phyloP scores from a whole-genome alignment of 2,797 vertebrate genomes.

The Tragopan temminckii region DNA sequence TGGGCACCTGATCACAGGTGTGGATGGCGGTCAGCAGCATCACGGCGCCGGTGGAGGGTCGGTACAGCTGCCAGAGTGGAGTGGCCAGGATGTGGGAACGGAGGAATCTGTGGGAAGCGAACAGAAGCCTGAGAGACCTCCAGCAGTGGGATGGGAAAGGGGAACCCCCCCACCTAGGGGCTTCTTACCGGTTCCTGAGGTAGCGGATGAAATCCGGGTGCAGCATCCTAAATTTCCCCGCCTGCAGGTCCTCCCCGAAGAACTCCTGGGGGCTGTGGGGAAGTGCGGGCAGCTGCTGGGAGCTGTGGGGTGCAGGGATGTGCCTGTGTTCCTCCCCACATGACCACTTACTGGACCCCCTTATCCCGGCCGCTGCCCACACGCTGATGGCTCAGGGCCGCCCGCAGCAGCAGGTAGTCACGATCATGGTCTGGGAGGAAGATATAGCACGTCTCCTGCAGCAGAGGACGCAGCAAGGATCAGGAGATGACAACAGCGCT shows the following conservation, averaged over 20 bases:
- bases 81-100: slow-evolving; percentile 65
- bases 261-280: slow-evolving; percentile 73
- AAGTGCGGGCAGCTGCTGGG: not conserved
- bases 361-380: slow-evolving; percentile 75
- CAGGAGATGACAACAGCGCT: too few relatives aligned
- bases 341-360: not conserved
- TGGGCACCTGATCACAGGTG: slow-evolving; percentile 83
- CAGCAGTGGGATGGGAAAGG: not conserved
- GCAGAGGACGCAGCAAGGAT: not conserved
- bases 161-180: not conserved
- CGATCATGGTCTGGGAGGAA: slow-evolving; percentile 87
- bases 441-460: slow-evolving; percentile 85
- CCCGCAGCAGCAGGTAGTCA: slow-evolving; percentile 86
- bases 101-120: slow-evolving; percentile 79
- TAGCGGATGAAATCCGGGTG: slow-evolving; percentile 88
- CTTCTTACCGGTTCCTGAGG: slow-evolving; percentile 85
- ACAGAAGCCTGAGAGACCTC: not conserved
- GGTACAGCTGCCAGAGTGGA: slow-evolving; percentile 76
- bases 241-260: slow-evolving; percentile 80
- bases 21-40: slow-evolving; percentile 87
- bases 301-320: not conserved
- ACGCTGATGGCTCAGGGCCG: slow-evolving; percentile 67
- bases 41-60: slow-evolving; percentile 84
- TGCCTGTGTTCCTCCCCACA: too few relatives aligned
- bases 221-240: slow-evolving; percentile 84